Conservation (phyloP, 37 sponge, comb jelly and placozoan genomes). For the Dysidea cf. avara region DNA sequence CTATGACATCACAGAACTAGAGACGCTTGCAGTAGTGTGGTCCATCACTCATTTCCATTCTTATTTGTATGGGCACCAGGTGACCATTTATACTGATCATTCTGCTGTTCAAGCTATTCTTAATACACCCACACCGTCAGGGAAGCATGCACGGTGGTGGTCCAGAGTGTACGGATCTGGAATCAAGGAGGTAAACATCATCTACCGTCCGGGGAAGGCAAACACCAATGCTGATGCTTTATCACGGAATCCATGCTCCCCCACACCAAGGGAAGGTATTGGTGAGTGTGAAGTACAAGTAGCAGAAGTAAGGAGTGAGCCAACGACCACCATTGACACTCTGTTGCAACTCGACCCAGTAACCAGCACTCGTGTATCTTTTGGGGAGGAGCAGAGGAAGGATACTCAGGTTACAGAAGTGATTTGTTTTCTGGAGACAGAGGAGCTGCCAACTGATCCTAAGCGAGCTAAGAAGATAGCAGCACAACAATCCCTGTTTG, state of each 20-base stretch:
- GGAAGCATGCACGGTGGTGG: too few relatives aligned
- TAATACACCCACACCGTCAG: too few relatives aligned
- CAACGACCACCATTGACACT: neutral
- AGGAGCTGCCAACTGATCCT: constrained; percentile 18
- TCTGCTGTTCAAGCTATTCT: too few relatives aligned
- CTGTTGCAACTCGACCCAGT: too few relatives aligned
- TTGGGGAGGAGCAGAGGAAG: constrained; percentile 41
- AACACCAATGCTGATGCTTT: constrained; percentile 51
- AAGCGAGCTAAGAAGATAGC: constrained; percentile 5
- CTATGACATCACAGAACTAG: too few relatives aligned
- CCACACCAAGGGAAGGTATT: constrained; percentile 5
- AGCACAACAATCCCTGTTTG: neutral
- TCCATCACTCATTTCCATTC: too few relatives aligned
- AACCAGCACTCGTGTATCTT: too few relatives aligned
- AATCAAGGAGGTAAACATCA: constrained; percentile 12
- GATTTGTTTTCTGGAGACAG: constrained; percentile 10
- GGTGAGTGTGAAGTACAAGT: constrained; percentile 28
- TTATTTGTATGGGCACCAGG: too few relatives aligned
- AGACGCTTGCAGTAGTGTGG: too few relatives aligned
- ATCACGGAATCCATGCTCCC: constrained; percentile 8
- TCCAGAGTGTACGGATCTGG: constrained; percentile 40
- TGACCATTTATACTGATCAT: too few relatives aligned
- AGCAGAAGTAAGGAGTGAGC: neutral
- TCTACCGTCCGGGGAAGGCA: constrained; percentile 44
- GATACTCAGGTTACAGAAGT: constrained; percentile 23